Evolutionary conservation across 2,797 vertebrate genomes (phyloP).

Genomic region (Oreortyx pictus): DNA sequence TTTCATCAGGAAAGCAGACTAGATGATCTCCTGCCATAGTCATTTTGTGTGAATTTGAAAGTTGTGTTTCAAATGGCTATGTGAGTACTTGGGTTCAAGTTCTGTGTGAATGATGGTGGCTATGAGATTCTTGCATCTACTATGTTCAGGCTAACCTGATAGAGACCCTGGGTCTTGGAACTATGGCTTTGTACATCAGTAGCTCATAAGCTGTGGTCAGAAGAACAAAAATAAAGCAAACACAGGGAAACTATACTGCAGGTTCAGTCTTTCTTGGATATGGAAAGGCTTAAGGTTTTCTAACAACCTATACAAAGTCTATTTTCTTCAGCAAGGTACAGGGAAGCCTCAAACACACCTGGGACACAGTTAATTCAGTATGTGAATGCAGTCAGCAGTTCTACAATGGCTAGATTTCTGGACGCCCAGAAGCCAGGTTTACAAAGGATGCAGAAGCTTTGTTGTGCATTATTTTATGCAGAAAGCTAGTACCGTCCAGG

Average conservation of each 20-base stretch:
- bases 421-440: not conserved
- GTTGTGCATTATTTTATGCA: accelerated
- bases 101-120: not conserved
- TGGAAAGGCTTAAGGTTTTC: not conserved
- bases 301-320: not conserved
- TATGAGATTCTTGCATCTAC: not conserved
- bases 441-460: not conserved
- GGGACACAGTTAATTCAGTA: accelerated
- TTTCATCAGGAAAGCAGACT: too few species aligned
- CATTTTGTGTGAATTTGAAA: too few species aligned
- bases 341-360: not conserved
- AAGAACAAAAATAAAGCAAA: not conserved
- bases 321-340: not conserved
- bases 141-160: not conserved
- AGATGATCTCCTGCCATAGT: too few species aligned
- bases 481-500: not conserved
- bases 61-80: too few species aligned
- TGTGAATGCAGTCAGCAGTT: not conserved
- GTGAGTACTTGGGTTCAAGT: not conserved
- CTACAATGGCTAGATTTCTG: not conserved
- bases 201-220: not conserved
- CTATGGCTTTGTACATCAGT: not conserved
- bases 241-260: not conserved
- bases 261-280: not conserved
- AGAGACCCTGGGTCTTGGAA: not conserved